Evolutionary conservation across 2,888 invertebrate genomes (phyloP).

Genomic region (Eupithecia vulgata): DNA sequence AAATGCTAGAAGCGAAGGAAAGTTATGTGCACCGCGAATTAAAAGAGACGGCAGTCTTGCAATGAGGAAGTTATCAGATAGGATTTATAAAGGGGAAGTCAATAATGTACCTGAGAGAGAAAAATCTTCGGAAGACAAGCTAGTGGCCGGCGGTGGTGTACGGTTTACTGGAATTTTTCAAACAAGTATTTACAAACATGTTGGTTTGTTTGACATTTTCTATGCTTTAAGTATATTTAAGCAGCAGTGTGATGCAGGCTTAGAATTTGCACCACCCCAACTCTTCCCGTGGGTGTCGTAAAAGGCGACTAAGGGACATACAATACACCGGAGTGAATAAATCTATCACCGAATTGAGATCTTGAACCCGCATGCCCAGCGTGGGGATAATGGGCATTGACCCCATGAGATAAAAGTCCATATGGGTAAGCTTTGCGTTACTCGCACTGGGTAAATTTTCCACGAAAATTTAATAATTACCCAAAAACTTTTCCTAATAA

Average conservation of each 20-base stretch:
- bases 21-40: slow-evolving; percentile 14
- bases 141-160: slow-evolving; percentile 78
- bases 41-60: slow-evolving; percentile 20
- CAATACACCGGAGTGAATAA: too few species aligned
- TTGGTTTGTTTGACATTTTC: neutral
- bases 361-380: too few species aligned
- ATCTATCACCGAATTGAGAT: too few species aligned
- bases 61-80: slow-evolving; percentile 6
- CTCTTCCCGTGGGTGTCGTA: too few species aligned
- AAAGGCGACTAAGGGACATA: too few species aligned
- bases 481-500: too few species aligned
- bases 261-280: too few species aligned
- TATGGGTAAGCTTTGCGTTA: too few species aligned
- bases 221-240: neutral
- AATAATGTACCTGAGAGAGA: slow-evolving; percentile 59
- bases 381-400: too few species aligned
- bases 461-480: too few species aligned
- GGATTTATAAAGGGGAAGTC: slow-evolving; percentile 19
- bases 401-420: too few species aligned
- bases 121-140: slow-evolving; percentile 75
- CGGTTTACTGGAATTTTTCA: slow-evolving; percentile 69
- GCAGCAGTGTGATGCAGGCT: neutral
- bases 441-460: too few species aligned
- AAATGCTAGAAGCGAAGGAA: slow-evolving; percentile 23
- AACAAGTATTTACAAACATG: slow-evolving; percentile 27